Conservation (phyloP, 1,140 invertebrate genomes). For the Brachionus rubens region DNA sequence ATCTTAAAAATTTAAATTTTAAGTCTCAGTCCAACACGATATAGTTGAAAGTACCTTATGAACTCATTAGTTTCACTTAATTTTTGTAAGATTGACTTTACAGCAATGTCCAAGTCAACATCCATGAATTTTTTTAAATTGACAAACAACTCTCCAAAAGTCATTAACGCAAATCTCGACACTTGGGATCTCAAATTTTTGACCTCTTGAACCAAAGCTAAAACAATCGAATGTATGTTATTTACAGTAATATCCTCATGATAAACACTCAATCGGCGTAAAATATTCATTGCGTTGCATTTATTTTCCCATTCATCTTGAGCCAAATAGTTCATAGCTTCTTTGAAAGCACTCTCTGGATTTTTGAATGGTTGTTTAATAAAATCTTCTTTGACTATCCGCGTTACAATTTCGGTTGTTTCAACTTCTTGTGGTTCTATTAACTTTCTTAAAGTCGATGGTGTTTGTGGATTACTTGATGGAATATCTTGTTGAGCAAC, state of each 20-base stretch:
- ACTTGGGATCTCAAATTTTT: constrained; percentile 84
- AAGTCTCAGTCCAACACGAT: too few species aligned
- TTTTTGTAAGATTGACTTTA: constrained; percentile 73
- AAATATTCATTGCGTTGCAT: constrained; percentile 71
- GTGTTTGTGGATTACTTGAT: too few species aligned
- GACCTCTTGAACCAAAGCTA: constrained; percentile 73
- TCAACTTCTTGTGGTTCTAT: constrained; percentile 56
- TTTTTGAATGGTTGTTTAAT: constrained; percentile 62
- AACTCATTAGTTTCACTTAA: constrained; percentile 89
- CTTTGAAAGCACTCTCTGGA: constrained; percentile 66
- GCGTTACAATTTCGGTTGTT: constrained; percentile 51
- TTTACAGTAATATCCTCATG: constrained; percentile 67
- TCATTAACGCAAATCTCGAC: constrained; percentile 75
- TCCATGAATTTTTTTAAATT: constrained; percentile 71
- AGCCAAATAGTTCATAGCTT: constrained; percentile 68
- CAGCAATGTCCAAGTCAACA: constrained; percentile 78
- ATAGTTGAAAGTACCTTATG: too few species aligned
- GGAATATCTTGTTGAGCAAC: constrained; percentile 51
- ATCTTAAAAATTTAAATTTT: too few species aligned
- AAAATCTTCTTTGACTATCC: constrained; percentile 52
- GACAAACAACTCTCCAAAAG: constrained; percentile 73
- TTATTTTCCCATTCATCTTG: constrained; percentile 79
- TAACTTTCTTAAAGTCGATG: too few species aligned
- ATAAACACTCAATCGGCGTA: constrained; percentile 71
- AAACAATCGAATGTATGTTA: constrained; percentile 67